Conservation (phyloP, 1,140 invertebrate species). For the Homalodisca vitripennis region DNA sequence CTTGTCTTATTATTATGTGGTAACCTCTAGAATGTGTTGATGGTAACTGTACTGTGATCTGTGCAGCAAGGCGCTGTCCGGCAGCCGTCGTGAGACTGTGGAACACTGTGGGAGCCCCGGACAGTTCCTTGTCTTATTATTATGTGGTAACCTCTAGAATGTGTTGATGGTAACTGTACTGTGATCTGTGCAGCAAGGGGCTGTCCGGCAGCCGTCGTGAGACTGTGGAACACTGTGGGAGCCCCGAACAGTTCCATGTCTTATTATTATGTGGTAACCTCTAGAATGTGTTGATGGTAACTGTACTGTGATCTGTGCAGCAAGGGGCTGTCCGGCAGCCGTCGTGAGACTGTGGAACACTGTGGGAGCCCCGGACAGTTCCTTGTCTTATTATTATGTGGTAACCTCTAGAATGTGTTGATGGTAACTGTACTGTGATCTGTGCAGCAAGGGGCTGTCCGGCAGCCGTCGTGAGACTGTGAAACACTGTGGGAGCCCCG, state of each 20-base stretch:
- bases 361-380: constrained; percentile 61
- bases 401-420: too few species aligned
- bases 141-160: too few species aligned
- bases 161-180: too few species aligned
- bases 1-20: too few species aligned
- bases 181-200: constrained; percentile 70
- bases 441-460: constrained; percentile 87
- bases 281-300: too few species aligned
- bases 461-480: constrained; percentile 83
- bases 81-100: constrained; percentile 86
- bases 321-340: constrained; percentile 84
- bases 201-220: constrained; percentile 83
- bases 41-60: too few species aligned
- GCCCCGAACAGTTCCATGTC: constrained; percentile 69
- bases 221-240: constrained; percentile 78
- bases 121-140: constrained; percentile 69
- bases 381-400: too few species aligned
- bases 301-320: too few species aligned
- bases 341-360: constrained; percentile 85
- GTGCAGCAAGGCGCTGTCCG: constrained; percentile 80
- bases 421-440: too few species aligned
- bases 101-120: constrained; percentile 68
- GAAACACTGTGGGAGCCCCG: constrained; percentile 70
- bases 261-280: too few species aligned
- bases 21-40: too few species aligned